These are phyloP conservation scores for Spea multiplicata DNA, from an alignment of 2,113 vertebrate species.

Conservation along the genomic window DNA sequence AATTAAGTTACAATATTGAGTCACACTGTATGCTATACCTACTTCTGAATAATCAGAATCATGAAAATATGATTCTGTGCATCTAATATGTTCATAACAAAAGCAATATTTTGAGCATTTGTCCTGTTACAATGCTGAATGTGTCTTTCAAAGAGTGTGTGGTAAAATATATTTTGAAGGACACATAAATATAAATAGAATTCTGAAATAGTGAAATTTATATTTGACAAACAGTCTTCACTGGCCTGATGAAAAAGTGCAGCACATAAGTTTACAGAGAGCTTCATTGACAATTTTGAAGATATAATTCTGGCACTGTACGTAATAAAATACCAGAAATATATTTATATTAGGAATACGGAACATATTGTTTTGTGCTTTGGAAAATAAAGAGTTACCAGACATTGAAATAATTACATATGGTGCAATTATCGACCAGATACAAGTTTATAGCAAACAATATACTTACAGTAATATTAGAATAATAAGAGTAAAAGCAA, in stretches of 20 bases:
- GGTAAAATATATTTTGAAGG: too few species aligned
- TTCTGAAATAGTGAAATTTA: background rate
- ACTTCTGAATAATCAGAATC: too few species aligned
- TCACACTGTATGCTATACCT: too few species aligned
- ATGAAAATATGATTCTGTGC: too few species aligned
- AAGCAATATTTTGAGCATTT: too few species aligned
- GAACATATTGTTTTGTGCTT: background rate
- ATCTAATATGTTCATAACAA: too few species aligned
- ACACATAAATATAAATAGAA: background rate
- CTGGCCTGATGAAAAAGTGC: background rate
- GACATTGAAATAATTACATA: slow-evolving; percentile 29
- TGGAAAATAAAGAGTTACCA: slow-evolving; percentile 16
- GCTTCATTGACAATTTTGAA: slow-evolving; percentile 10
- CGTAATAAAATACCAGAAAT: background rate
- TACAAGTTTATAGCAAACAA: background rate
- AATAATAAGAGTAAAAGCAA: too few species aligned
- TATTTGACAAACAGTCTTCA: background rate
- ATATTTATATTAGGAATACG: slow-evolving; percentile 16
- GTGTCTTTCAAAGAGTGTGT: too few species aligned
- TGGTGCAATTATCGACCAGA: slow-evolving; percentile 3
- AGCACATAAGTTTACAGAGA: background rate
- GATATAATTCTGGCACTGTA: slow-evolving; percentile 9
- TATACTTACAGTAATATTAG: background rate
- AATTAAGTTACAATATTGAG: too few species aligned
- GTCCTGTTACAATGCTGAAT: too few species aligned